Evolutionary conservation across 2,113 vertebrate genomes (phyloP), one percentile per base, ranked within the genome.

Genomic region (Pterocles gutturalis): DNA sequence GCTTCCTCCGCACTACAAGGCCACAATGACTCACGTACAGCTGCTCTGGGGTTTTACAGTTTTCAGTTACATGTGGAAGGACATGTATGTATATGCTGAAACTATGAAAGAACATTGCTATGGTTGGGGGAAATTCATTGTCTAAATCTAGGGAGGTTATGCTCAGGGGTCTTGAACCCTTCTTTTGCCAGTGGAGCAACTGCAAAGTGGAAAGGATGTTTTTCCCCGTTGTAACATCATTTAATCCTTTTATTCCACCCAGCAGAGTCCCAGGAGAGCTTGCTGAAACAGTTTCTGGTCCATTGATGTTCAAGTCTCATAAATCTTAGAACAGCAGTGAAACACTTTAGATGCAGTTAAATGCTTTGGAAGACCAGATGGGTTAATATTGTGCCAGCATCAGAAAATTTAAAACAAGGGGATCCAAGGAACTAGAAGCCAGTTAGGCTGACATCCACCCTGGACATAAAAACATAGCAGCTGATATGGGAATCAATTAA

Each of bases 241-340:
- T 62, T 69, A 31, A 71, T 80, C 28, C 82, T 85, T 87, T 91
- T 67, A 54, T 97, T 94, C 73, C 28, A 89, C 43, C 18, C 28
- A 36, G 14, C 28, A 73, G 41, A 86, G 22, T 78, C 51, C 36
- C 89, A 87, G 65, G 84, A 83, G 60, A 87, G 25, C 60, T 82
- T 8, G 2, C 29, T 87, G 78, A 94, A 95, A 78, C 46, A 82
- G 70, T 78, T 91, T 89, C 80, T 91, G 41, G 25, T 64, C 55
- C n/a, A n/a, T 55, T 51, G 22, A 60, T 55, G 29, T 60, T 82
- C 57, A 79, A 46, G 28, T 60, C 70, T 89, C 77, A 78, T 89
- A 87, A 89, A 89, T 66, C 65, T 65, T 49, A 46, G 14, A 73
- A 60, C 5, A 89, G 54, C 31, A 93, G 15, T 84, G 64, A 70